Percentiles rank a stretch among this genome's conserved stretches.
Evolutionary conservation across 2,113 vertebrate species (phyloP).

Genomic region (Monopterus albus): DNA sequence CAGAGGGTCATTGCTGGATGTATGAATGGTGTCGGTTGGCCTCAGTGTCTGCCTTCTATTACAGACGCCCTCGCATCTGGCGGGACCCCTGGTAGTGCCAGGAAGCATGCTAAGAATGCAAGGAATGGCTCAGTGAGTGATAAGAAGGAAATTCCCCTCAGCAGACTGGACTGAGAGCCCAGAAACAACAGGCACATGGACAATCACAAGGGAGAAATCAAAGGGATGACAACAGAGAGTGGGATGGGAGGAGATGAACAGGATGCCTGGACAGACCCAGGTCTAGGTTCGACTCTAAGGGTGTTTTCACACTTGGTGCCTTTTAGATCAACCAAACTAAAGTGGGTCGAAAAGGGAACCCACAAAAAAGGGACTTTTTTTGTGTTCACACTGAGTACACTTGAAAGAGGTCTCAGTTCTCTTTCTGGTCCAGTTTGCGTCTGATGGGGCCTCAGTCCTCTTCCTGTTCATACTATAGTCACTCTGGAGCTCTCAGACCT

Average conservation of each 20-base stretch:
- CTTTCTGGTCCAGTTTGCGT: too few species aligned
- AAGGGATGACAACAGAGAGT: conserved; percentile 61
- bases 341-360: too few species aligned
- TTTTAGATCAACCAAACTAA: too few species aligned
- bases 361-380: too few species aligned
- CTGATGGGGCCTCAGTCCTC: too few species aligned
- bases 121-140: conserved; percentile 78
- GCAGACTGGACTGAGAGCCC: conserved; percentile 51
- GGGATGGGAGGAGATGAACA: conserved; percentile 32
- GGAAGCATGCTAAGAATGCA: conserved; percentile 75
- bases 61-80: conserved; percentile 63
- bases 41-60: conserved; percentile 64
- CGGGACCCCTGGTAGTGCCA: conserved; percentile 64
- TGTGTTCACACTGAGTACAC: too few species aligned
- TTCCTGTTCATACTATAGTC: too few species aligned
- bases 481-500: too few species aligned
- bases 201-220: conserved; percentile 53
- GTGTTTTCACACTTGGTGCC: too few species aligned
- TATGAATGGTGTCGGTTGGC: conserved; percentile 45
- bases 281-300: conserved; percentile 37
- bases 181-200: conserved; percentile 58
- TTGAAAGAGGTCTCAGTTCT: too few species aligned
- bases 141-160: conserved; percentile 81
- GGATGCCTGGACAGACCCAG: conserved; percentile 53
- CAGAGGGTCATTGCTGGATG: conserved; percentile 45